Conservation (phyloP, 2,113 vertebrate species). For the Mormyrus lacerda region DNA sequence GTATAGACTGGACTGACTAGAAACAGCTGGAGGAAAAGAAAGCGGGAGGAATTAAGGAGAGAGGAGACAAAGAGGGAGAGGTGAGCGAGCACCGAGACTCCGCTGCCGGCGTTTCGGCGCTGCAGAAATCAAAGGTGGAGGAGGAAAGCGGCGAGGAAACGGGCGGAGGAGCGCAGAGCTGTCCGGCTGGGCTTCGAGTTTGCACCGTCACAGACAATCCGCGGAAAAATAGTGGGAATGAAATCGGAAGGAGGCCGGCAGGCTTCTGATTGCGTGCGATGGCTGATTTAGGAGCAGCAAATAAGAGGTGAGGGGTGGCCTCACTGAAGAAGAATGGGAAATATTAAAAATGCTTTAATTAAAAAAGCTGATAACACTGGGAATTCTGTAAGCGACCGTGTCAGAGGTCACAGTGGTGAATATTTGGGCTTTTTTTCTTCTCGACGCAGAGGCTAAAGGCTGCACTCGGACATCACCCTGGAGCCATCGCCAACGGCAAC, state of each 20-base stretch:
- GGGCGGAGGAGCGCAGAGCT: not conserved
- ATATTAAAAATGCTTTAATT: not conserved
- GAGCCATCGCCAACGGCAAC: conserved; percentile 71
- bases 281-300: not conserved
- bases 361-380: not conserved
- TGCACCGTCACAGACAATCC: not conserved
- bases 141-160: not conserved
- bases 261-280: not conserved
- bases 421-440: not conserved
- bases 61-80: not conserved
- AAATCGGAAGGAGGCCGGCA: not conserved
- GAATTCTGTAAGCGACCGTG: not conserved
- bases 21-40: conserved; percentile 46
- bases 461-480: conserved; percentile 52
- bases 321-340: not conserved
- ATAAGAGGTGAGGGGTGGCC: not conserved
- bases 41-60: not conserved
- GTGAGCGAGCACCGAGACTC: not conserved
- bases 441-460: conserved; percentile 35
- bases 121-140: not conserved
- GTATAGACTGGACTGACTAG: conserved; percentile 57
- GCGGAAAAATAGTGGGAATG: not conserved
- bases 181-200: not conserved
- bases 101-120: not conserved
- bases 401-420: not conserved